Percentiles rank a stretch among this genome's conserved stretches.
phyloP scores from a whole-genome alignment of 2,113 vertebrate genomes.

The Hipposideros armiger region DNA sequence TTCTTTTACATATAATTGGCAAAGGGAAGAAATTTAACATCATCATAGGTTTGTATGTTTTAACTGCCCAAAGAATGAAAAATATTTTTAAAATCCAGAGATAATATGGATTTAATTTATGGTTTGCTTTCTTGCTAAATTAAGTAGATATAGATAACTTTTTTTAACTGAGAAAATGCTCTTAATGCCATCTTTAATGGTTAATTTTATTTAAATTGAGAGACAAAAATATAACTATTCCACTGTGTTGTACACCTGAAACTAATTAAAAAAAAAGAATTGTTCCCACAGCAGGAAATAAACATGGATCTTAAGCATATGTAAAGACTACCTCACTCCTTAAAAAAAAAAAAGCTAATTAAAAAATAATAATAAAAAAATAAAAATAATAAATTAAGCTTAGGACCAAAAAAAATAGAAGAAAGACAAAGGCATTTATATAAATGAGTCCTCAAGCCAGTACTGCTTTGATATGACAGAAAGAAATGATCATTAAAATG shows the following conservation, averaged over 20 bases:
- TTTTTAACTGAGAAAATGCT: not conserved
- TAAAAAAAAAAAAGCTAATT: no score
- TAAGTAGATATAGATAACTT: not conserved
- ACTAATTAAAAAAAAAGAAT: no score
- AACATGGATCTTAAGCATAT: no score
- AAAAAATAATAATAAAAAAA: no score
- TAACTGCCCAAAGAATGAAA: not conserved
- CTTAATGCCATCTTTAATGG: not conserved
- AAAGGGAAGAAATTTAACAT: not conserved
- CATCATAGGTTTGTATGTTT: not conserved
- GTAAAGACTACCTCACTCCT: no score
- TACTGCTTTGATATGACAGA: not conserved
- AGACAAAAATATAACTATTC: not conserved
- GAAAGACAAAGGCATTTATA: not conserved
- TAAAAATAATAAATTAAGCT: no score
- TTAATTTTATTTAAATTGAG: slow-evolving; percentile 18
- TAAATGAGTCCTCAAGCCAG: not conserved
- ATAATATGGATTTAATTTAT: not conserved
- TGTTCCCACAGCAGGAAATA: no score
- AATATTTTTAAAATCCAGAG: not conserved
- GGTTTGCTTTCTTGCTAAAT: not conserved
- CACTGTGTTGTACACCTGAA: no score
- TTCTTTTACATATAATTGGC: not conserved
- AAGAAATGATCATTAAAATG: not conserved
- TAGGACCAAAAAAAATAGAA: no score